phyloP scores from a whole-genome alignment of 2,113 vertebrate species.

The Cygnus buccinator region DNA sequence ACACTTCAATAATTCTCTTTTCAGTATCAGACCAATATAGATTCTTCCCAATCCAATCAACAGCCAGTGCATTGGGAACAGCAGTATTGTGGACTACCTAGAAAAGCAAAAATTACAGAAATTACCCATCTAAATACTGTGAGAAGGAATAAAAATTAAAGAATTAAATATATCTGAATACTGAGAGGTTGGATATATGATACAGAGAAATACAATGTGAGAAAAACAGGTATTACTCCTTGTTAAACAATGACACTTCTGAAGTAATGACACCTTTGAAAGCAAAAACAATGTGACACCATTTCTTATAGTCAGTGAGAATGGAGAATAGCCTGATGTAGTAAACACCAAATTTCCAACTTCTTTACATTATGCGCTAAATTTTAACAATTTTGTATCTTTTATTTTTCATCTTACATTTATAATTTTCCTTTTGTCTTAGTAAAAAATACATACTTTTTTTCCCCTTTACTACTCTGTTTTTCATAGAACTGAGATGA shows the following conservation, averaged over 20 bases:
- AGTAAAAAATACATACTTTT: neutral
- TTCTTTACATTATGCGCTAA: neutral
- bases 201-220: neutral
- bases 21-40: conserved; percentile 97
- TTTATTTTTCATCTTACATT: neutral
- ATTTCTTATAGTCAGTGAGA: neutral
- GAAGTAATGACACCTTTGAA: neutral
- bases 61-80: conserved; percentile 92
- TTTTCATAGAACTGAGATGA: neutral
- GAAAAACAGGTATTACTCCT: neutral
- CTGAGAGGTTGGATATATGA: neutral
- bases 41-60: conserved; percentile 98
- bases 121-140: neutral
- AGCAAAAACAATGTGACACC: neutral
- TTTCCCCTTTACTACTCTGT: neutral
- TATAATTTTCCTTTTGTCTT: neutral
- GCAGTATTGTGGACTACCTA: conserved; percentile 94
- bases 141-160: neutral
- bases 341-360: neutral
- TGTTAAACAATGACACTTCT: neutral
- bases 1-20: conserved; percentile 95
- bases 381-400: neutral
- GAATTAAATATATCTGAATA: neutral
- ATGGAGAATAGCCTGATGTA: neutral
- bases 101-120: conserved; percentile 39